Conservation (phyloP, 2,797 vertebrate species). For the Hyperoplus immaculatus region DNA sequence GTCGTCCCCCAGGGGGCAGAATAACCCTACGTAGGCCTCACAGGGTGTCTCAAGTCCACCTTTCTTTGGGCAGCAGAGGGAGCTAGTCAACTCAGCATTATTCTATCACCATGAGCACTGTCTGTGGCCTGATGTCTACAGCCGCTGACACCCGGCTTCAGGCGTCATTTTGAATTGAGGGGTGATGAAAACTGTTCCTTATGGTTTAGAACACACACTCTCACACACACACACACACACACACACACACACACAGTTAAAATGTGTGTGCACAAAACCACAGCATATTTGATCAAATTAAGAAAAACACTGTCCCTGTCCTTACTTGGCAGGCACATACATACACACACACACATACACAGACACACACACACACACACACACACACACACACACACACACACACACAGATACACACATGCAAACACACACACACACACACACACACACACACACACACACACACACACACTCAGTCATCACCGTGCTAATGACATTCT, state of each 20-base stretch:
- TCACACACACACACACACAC: conserved; percentile 42
- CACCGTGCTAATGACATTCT: conserved; percentile 76
- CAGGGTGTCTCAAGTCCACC: rapidly evolving
- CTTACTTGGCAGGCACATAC: conserved; percentile 36
- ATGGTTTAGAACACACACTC: background rate
- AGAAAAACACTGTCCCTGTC: conserved; percentile 28
- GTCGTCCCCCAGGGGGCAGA: conserved; percentile 62
- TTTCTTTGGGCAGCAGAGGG: background rate
- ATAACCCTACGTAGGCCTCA: conserved; percentile 18
- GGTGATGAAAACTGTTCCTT: conserved; percentile 73
- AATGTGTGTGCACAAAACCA: conserved; percentile 12
- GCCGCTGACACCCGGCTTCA: conserved; percentile 41
- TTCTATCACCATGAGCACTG: conserved; percentile 26
- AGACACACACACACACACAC: conserved; percentile 48
- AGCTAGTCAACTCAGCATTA: conserved; percentile 3
- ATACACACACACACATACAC: conserved; percentile 26
- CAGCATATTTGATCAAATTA: conserved; percentile 59
- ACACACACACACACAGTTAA: conserved; percentile 14
- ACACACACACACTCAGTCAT: conserved; percentile 69
- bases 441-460: conserved; percentile 42
- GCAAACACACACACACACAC: conserved; percentile 17
- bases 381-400: conserved; percentile 10
- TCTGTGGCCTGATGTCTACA: conserved; percentile 48
- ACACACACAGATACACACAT: conserved; percentile 25
- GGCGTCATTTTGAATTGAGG: conserved; percentile 72